Evolutionary conservation across 2,888 invertebrate genomes (phyloP).

Genomic region (Ophion obscuratus): DNA sequence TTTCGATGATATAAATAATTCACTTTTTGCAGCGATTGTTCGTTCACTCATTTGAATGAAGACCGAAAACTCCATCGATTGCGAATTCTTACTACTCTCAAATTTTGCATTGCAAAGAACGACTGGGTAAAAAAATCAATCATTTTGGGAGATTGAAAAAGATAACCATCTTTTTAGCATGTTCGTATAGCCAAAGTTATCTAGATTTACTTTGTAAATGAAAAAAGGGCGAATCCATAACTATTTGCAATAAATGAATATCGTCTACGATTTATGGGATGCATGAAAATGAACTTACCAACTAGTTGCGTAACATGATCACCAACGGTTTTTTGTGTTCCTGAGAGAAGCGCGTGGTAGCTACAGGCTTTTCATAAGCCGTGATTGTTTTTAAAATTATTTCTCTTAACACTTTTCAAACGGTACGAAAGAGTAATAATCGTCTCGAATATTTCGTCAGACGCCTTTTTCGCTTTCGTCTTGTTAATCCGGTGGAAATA

Average conservation of each 20-base stretch:
- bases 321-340: conserved; percentile 43
- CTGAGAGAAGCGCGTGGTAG: conserved; percentile 39
- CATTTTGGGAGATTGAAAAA: too few relatives aligned
- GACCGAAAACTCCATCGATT: too few relatives aligned
- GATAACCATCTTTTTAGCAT: too few relatives aligned
- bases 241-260: not conserved
- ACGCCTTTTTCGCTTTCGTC: conserved; percentile 2
- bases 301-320: conserved; percentile 33
- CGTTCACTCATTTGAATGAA: too few relatives aligned
- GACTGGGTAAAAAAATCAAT: not conserved
- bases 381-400: conserved; percentile 31
- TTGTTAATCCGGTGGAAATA: not conserved
- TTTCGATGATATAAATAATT: too few relatives aligned
- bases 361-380: conserved; percentile 28
- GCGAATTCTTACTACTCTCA: too few relatives aligned
- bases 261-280: conserved; percentile 7
- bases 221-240: not conserved
- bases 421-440: not conserved
- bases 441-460: not conserved
- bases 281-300: conserved; percentile 45
- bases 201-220: not conserved
- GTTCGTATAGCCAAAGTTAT: not conserved
- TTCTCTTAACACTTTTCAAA: not conserved
- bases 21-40: too few relatives aligned
- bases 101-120: not conserved